phyloP scores from a whole-genome alignment of 2,888 invertebrate genomes.

The Punctoribates punctum region DNA sequence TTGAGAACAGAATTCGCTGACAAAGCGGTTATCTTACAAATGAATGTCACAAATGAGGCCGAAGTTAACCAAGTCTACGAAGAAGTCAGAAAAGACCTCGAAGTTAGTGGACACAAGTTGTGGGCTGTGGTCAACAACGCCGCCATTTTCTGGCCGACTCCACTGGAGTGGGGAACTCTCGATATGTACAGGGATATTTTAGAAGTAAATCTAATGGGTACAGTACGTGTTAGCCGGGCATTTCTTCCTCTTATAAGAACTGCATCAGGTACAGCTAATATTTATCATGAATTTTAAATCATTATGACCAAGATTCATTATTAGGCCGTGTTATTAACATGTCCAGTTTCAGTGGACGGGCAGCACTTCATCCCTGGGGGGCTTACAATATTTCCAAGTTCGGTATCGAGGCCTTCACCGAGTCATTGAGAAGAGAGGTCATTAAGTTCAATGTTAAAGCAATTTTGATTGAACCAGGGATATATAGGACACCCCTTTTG shows the following conservation, averaged over 20 bases:
- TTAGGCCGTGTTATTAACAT: conserved; percentile 48
- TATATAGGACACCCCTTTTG: conserved; percentile 49
- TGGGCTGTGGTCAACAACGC: conserved; percentile 59
- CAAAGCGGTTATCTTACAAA: conserved; percentile 50
- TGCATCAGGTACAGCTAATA: too few species aligned
- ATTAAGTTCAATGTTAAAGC: conserved; percentile 47
- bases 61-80: conserved; percentile 48
- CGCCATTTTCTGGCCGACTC: conserved; percentile 55
- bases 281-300: too few species aligned
- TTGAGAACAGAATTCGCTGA: background rate
- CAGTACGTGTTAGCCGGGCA: conserved; percentile 51
- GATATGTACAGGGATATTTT: conserved; percentile 52
- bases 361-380: background rate
- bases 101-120: conserved; percentile 50
- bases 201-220: conserved; percentile 52
- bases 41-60: conserved; percentile 52
- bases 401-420: conserved; percentile 51
- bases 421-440: conserved; percentile 51
- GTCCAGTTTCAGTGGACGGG: conserved; percentile 49
- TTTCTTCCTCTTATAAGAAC: conserved; percentile 51
- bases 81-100: conserved; percentile 34
- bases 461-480: conserved; percentile 50
- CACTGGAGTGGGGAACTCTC: conserved; percentile 56
- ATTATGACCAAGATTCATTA: too few species aligned
- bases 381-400: conserved; percentile 52